Evolutionary conservation across 1,140 invertebrate genomes (phyloP), one percentile per base, ranked within the genome.

Genomic region (Drosophila obscura): DNA sequence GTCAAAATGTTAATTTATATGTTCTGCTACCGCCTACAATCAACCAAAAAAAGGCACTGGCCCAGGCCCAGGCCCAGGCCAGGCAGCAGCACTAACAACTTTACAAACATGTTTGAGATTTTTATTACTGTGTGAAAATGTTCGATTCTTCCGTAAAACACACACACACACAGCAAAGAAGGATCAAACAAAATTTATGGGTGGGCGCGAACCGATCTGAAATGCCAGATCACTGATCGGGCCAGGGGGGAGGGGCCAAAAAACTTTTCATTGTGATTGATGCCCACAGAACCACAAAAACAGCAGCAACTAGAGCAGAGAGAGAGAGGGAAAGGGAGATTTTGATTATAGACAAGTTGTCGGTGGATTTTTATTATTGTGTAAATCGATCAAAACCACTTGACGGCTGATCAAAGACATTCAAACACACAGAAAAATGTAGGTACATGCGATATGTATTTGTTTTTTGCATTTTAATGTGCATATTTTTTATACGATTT

Each of bases 31-130:
- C 76, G 62, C 74, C 77, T 63, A 80, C 65, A 65, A 67, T 35
- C 68, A 60, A 51, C 35, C 35, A 59, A 56, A 24, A 24, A 5
- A 64, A 19, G 41, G 41, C 60, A 75, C 19, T 16, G 11, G 26
- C 19, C 16, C 19, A 43, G 61, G 43, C 41, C 22, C 28, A 8
- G 9, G 19, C 53, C 45, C 16, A 19, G 16, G 22, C 16, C 50
- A 52, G 44, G 31, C 67, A 73, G 65, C 65, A 68, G 74, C 66
- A 76, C 68, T 89, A 89, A 88, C 83, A 89, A 80, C 80, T 89
- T 89, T 89, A 88, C 80, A 89, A 89, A 89, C 83, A 88, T 88
- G 83, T 88, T 89, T 89, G 83, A 88, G 84, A 83, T 89, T 88
- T 88, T 88, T 88, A 88, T 88, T 88, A 77, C 84, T 72, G 84